phyloP scores from a whole-genome alignment of 1,140 invertebrate genomes.

The Lasioglossum baleicum region DNA sequence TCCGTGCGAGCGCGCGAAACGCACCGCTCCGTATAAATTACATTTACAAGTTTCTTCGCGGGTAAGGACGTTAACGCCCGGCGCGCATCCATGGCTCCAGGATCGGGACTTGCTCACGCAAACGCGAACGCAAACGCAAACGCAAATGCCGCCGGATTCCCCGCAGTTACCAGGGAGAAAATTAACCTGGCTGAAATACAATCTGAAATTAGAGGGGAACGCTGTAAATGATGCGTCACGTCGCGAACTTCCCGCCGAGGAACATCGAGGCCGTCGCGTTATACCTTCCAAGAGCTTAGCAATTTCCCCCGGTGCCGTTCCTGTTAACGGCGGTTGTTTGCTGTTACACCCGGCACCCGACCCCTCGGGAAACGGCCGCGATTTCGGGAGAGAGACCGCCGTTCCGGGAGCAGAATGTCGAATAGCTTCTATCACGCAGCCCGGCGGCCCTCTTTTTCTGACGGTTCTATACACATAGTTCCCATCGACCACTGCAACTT shows the following conservation, averaged over 20 bases:
- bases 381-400: not conserved
- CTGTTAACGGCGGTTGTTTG: slow-evolving; percentile 25
- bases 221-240: slow-evolving; percentile 32
- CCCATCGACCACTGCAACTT: too few species aligned
- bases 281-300: slow-evolving; percentile 18
- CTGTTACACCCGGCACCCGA: not conserved
- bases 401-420: not conserved
- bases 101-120: not conserved
- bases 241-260: slow-evolving; percentile 19
- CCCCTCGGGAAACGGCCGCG: not conserved
- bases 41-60: slow-evolving; percentile 38
- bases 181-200: slow-evolving; percentile 33
- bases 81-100: slow-evolving; percentile 8
- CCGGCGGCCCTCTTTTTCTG: not conserved
- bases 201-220: slow-evolving; percentile 29
- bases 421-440: not conserved
- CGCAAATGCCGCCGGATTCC: slow-evolving; percentile 6
- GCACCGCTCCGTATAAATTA: slow-evolving; percentile 23
- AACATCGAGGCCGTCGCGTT: not conserved
- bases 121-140: too few species aligned
- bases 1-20: not conserved
- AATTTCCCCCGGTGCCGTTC: slow-evolving; percentile 23
- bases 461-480: too few species aligned
- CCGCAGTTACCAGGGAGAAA: not conserved
- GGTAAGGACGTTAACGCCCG: slow-evolving; percentile 26